Base-by-base conservation (phyloP, 2,113 vertebrate species). In the Poecilia latipinna region DNA sequence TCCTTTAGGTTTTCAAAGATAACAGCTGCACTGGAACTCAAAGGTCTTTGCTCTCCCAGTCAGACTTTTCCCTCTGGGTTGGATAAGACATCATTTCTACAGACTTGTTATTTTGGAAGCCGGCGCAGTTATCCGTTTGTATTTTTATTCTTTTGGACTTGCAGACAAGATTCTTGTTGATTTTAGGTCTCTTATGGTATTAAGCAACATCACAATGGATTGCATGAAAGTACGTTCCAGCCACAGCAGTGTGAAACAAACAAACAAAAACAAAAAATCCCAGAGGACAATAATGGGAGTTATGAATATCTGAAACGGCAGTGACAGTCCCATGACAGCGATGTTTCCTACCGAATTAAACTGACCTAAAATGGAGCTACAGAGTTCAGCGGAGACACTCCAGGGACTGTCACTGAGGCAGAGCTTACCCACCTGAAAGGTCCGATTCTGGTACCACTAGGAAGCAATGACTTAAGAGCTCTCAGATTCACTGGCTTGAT, bases 11-110 rank as follows among this genome's bases (percentile, higher is more conserved):
- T 91, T 81, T 78, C 66, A 67, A 70, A 83, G 75, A 90, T 72
- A 83, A 71, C 88, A 91, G 89, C 89, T 93, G 92, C 39, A 61
- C 74, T 77, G 72, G 79, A 80, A 87, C 84, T 82, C 62, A 67
- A 72, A 83, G 84, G 85, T 88, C 89, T 88, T 80, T 75, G 72
- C 85, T 86, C 86, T 85, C 64, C 37, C 77, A 77, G 72, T 77
- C 78, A 72, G 33, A 11, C 26, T 61, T 87, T 84, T 88, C 85
- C 89, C 78, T 83, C 60, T 48, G 71, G 79, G 84, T 71, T 19
- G 26, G 48, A 77, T 13, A 32, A 61, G 19, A 67, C 28, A 37
- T 72, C 42, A 68, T 70, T 61, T 76, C 72, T 42, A 54, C 72
- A 75, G 65, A 31, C 57, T 73, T 76, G 60, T 75, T 77, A 67